Evolutionary conservation across 23 tunicate genomes (phyloP).

Genomic region (Aplidium turbinatum): DNA sequence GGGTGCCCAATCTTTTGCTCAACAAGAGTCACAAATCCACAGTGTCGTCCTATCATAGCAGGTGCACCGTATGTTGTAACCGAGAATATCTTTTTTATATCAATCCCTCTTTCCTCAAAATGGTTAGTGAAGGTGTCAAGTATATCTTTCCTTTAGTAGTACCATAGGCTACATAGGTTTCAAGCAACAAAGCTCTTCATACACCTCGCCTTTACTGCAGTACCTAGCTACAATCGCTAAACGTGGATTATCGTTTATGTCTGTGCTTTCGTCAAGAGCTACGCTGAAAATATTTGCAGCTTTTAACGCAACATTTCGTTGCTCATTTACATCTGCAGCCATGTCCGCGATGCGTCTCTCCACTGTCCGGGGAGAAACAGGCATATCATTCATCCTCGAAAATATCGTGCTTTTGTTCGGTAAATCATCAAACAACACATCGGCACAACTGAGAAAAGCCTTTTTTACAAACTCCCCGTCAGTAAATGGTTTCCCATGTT

Average conservation of each 20-base stretch:
- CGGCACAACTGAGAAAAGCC: constrained; percentile 47
- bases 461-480: constrained; percentile 38
- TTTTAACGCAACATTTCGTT: constrained; percentile 23
- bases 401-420: constrained; percentile 38
- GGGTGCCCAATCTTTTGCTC: constrained; percentile 3
- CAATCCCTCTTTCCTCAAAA: constrained; percentile 28
- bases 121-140: constrained; percentile 28
- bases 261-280: constrained; percentile 44
- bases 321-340: constrained; percentile 37
- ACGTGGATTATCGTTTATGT: constrained; percentile 34
- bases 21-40: constrained; percentile 22
- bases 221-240: constrained; percentile 33
- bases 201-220: constrained; percentile 37
- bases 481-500: constrained; percentile 51
- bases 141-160: constrained; percentile 45
- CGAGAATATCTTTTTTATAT: constrained; percentile 28
- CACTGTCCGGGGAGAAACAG: constrained; percentile 47
- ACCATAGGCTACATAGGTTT: constrained; percentile 50
- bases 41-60: constrained; percentile 33
- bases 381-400: constrained; percentile 50
- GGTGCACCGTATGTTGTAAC: constrained; percentile 39
- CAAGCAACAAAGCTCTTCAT: constrained; percentile 37
- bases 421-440: constrained; percentile 44
- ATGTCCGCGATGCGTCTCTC: constrained; percentile 39
- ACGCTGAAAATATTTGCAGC: constrained; percentile 24